Percentiles rank a stretch among this genome's conserved stretches.
These are phyloP conservation scores for Chelonoidis abingdonii DNA, from an alignment of 2,113 vertebrate genomes.

Conservation along the genomic window DNA sequence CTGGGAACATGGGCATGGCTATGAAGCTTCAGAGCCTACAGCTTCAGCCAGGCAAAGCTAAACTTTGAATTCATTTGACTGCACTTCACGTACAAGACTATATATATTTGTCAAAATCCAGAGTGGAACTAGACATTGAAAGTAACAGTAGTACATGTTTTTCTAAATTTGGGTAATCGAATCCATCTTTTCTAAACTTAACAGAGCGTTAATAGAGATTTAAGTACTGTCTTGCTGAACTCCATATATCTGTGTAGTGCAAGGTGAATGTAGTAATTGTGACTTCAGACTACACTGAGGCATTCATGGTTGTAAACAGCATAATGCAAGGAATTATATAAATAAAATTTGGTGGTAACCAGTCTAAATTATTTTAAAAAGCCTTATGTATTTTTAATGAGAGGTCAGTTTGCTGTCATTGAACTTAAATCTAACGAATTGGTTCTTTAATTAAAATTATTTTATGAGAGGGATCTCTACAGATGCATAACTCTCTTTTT, in stretches of 20 bases:
- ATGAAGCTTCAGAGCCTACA: conserved; percentile 96
- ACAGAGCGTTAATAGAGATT: conserved; percentile 43
- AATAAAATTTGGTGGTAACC: conserved; percentile 53
- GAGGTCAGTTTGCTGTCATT: conserved; percentile 5
- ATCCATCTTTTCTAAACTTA: conserved; percentile 50
- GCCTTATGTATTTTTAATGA: conserved; percentile 4
- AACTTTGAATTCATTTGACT: conserved; percentile 83
- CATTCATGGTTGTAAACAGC: conserved; percentile 55
- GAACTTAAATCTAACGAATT: conserved; percentile 1
- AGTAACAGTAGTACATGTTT: conserved; percentile 35
- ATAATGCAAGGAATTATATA: conserved; percentile 25
- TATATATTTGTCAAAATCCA: conserved; percentile 48
- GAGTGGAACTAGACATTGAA: conserved; percentile 50
- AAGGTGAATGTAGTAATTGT: conserved; percentile 62
- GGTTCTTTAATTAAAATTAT: conserved; percentile 45
- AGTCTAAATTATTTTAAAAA: not conserved
- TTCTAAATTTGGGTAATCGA: conserved; percentile 40
- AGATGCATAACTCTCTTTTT: conserved; percentile 26
- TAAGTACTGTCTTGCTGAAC: conserved; percentile 45
- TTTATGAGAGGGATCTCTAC: conserved; percentile 37
- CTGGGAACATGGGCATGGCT: conserved; percentile 93
- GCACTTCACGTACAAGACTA: conserved; percentile 43
- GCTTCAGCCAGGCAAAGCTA: conserved; percentile 87
- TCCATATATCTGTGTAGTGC: conserved; percentile 44
- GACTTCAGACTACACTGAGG: conserved; percentile 53